Evolutionary conservation across 2,888 invertebrate species (phyloP).

Genomic region (Pheosia gnoma): DNA sequence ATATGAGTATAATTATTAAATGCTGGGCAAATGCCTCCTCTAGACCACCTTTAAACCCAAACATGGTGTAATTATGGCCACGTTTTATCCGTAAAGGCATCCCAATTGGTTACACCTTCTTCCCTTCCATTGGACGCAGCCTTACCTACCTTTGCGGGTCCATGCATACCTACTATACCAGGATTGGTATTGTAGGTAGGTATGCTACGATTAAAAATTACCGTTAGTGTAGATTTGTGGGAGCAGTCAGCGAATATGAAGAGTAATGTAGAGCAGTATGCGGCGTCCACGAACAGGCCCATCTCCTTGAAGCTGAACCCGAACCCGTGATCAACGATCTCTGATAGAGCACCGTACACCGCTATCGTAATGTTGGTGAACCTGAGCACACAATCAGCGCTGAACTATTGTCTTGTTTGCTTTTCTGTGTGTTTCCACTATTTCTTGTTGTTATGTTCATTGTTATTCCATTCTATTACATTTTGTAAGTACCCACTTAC

Average conservation of each 20-base stretch:
- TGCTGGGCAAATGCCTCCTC: background rate
- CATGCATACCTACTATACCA: no score
- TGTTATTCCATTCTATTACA: no score
- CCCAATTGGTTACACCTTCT: no score
- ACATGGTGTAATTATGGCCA: background rate
- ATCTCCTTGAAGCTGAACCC: slow-evolving; percentile 87
- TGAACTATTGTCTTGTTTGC: no score
- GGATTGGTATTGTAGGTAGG: background rate
- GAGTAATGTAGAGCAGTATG: slow-evolving; percentile 85
- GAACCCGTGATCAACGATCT: slow-evolving; percentile 87
- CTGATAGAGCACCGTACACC: slow-evolving; percentile 87
- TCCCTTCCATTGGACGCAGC: no score
- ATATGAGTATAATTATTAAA: background rate
- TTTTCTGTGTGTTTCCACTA: no score
- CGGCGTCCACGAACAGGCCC: slow-evolving; percentile 85
- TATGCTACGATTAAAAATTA: slow-evolving; percentile 27
- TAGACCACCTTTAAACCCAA: background rate
- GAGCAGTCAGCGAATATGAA: slow-evolving; percentile 88
- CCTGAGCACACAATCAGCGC: slow-evolving; percentile 49
- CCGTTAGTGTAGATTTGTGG: slow-evolving; percentile 85
- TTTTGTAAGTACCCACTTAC: no score
- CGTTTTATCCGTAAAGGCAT: background rate
- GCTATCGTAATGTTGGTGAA: slow-evolving; percentile 87
- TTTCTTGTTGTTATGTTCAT: no score
- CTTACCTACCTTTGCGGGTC: no score